Evolutionary conservation across 2,113 vertebrate genomes (phyloP).

Genomic region (Entomyzon cyanotis): DNA sequence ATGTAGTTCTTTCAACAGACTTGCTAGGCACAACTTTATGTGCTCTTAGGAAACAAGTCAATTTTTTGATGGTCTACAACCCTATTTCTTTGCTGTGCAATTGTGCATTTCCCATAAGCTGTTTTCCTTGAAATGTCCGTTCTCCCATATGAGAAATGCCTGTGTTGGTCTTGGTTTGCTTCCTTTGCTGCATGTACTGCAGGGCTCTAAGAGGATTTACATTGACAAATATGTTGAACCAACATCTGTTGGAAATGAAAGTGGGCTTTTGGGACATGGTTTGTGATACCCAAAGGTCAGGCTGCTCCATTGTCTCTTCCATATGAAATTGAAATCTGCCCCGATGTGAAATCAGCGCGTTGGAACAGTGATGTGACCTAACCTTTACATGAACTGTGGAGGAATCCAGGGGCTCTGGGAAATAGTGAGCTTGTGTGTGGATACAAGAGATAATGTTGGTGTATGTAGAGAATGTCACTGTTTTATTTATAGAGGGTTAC

Average conservation of each 20-base stretch:
- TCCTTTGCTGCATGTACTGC: not conserved
- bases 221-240: not conserved
- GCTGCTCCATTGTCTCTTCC: constrained; percentile 15
- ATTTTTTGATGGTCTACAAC: not conserved
- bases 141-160: not conserved
- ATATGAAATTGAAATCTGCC: constrained; percentile 22
- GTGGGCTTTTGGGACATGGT: constrained; percentile 39
- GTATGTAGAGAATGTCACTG: not conserved
- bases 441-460: not conserved
- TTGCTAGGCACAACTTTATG: not conserved
- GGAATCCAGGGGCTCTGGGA: constrained; percentile 44
- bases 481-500: constrained; percentile 9
- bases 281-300: not conserved
- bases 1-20: not conserved
- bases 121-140: not conserved
- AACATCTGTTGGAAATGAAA: constrained; percentile 39
- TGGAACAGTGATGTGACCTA: constrained; percentile 15
- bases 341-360: not conserved
- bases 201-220: constrained; percentile 17
- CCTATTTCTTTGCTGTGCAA: not conserved
- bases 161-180: not conserved
- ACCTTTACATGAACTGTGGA: constrained; percentile 50
- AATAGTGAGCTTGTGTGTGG: not conserved
- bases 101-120: not conserved
- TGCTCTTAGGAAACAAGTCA: not conserved